Base-by-base conservation (phyloP, 64 coral and sea anemone genomes). In the Montipora efflorescens region DNA sequence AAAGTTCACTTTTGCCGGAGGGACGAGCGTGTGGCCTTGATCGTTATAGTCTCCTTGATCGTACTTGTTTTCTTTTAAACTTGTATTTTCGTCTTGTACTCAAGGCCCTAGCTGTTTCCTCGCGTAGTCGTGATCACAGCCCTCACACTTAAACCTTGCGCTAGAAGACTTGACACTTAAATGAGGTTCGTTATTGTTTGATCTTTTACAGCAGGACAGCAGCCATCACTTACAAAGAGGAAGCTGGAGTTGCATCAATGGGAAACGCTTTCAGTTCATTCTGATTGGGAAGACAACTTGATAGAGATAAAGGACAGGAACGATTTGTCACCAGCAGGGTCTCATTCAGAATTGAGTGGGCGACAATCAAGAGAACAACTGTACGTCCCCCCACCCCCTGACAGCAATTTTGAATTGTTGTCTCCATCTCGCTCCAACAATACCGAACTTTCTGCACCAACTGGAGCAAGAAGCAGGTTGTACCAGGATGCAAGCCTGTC, bases 361-460 rank as follows among this genome's bases (percentile, higher is more conserved):
- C 44, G 19, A 50, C 64, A 70, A 11, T 52, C 82, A 71, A n/a
- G 18, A 18, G 82, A 86, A 21, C 16, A 71, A 71, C 46, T 86
- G 14, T 86, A 86, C 13, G 16, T 86, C 59, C 82, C 82, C 4
- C 82, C 82, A 69, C 82, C 82, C 3, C 82, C 82, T 86, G 16
- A 22, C 1, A 72, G 18, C 19, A 22, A 45, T 48, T 16, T 5
- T 71, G 68, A 21, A 71, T 4, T 3, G 21, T 71, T 18, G 2
- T 21, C 68, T 23, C 20, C 19, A 0, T 23, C 68, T 71, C 5
- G 0, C 10, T 13, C 21, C 59, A 23, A 5, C 15, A 58, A 7
- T 67, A 4, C 12, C 44, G 58, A 6, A 20, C 2, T 36, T 11
- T 18, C 61, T 72, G 67, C 62, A 5, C 4, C 64, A 86, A 7